These are phyloP conservation scores for Drosophila leontia DNA, from an alignment of 1,140 invertebrate species.

Conservation along the genomic window DNA sequence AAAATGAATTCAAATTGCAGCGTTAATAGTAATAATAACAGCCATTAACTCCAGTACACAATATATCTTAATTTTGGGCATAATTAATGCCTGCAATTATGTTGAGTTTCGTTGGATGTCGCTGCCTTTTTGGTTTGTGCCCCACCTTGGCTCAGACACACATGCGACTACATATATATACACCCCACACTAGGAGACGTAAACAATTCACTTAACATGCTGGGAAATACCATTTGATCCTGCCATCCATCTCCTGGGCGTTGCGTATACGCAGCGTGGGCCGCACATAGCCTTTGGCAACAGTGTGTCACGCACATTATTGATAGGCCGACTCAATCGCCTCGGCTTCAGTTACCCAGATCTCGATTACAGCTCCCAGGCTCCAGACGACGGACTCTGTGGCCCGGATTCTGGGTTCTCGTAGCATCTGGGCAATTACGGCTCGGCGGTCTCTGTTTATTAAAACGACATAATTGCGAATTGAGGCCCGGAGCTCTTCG, in stretches of 20 bases:
- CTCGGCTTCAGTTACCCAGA: slow-evolving; percentile 32
- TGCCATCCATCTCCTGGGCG: slow-evolving; percentile 67
- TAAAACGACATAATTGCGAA: slow-evolving; percentile 80
- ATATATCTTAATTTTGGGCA: slow-evolving; percentile 73
- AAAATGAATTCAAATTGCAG: slow-evolving; percentile 74
- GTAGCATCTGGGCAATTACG: slow-evolving; percentile 67
- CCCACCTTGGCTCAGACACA: slow-evolving; percentile 29
- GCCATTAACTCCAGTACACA: slow-evolving; percentile 50
- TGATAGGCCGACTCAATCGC: slow-evolving; percentile 64
- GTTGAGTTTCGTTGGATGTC: slow-evolving; percentile 38
- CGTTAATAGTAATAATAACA: slow-evolving; percentile 37
- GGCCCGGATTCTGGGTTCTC: background rate
- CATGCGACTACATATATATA: slow-evolving; percentile 9
- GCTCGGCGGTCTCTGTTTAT: slow-evolving; percentile 59
- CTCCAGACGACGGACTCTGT: background rate
- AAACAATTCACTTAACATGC: slow-evolving; percentile 79
- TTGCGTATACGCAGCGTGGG: slow-evolving; percentile 62
- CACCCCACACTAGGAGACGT: slow-evolving; percentile 37
- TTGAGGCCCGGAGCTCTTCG: slow-evolving; percentile 55
- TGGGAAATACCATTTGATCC: slow-evolving; percentile 79
- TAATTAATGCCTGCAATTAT: slow-evolving; percentile 77
- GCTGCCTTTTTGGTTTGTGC: slow-evolving; percentile 9
- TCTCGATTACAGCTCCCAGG: slow-evolving; percentile 39
- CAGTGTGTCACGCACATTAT: slow-evolving; percentile 72
- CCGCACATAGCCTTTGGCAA: slow-evolving; percentile 43